phyloP scores from a whole-genome alignment of 2,888 invertebrate species.

The Athalia cordata region DNA sequence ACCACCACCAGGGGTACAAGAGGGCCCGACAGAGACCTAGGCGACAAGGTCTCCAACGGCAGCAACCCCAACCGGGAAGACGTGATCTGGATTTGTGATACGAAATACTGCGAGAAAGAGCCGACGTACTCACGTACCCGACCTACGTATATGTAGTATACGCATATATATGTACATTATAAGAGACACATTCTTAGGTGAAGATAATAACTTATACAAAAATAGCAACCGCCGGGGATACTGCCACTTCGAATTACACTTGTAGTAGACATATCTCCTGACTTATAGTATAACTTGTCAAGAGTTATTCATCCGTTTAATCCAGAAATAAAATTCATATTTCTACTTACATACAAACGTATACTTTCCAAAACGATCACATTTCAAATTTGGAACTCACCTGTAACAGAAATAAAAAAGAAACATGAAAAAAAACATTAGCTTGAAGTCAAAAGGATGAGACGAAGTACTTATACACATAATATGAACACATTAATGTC shows the following conservation, averaged over 20 bases:
- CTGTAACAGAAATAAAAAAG: slow-evolving; percentile 27
- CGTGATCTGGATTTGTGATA: slow-evolving; percentile 40
- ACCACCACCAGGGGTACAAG: slow-evolving; percentile 9
- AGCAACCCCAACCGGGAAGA: slow-evolving; percentile 31
- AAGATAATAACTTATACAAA: slow-evolving; percentile 26
- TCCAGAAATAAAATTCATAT: not conserved
- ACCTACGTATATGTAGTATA: too few species aligned
- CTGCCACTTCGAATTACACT: not conserved
- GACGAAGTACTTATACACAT: not conserved
- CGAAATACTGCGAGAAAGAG: not conserved
- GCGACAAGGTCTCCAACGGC: slow-evolving; percentile 18
- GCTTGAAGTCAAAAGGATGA: not conserved
- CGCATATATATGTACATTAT: not conserved
- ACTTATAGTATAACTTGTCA: not conserved
- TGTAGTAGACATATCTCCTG: not conserved
- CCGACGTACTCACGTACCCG: slow-evolving; percentile 3
- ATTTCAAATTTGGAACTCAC: not conserved
- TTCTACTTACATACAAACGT: too few species aligned
- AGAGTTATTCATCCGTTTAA: too few species aligned
- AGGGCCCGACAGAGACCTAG: slow-evolving; percentile 31
- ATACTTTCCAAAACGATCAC: too few species aligned
- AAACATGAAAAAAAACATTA: not conserved
- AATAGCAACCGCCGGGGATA: not conserved
- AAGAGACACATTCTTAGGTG: not conserved
- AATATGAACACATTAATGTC: too few species aligned